Conservation (phyloP, 2,113 vertebrate genomes). For the Ptilonorhynchus violaceus region DNA sequence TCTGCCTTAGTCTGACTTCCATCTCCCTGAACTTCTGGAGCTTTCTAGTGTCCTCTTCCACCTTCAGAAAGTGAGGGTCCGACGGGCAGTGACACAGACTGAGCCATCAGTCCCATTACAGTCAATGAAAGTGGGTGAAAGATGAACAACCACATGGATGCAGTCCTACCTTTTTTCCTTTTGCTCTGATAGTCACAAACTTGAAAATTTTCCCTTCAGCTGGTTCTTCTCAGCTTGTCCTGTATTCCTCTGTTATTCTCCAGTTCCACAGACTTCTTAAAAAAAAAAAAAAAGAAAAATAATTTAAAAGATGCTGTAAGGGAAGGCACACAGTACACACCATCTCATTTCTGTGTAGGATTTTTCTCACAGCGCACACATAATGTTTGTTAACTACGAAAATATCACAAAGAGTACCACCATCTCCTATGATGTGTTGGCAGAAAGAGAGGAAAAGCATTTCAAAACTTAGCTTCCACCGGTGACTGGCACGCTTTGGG, state of each 20-base stretch:
- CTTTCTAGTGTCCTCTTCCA: not conserved
- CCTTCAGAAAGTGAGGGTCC: not conserved
- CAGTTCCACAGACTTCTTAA: not conserved
- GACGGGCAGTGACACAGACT: not conserved
- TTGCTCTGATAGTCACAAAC: not conserved
- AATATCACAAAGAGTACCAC: not conserved
- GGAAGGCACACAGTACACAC: not conserved
- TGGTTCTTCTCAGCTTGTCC: not conserved
- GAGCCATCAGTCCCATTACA: not conserved
- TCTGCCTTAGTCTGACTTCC: not conserved
- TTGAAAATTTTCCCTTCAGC: not conserved
- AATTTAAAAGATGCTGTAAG: not conserved
- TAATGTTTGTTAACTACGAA: not conserved
- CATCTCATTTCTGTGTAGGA: not conserved
- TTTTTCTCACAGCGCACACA: not conserved
- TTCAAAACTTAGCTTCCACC: not conserved
- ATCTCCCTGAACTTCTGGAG: not conserved
- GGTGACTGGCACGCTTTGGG: not conserved
- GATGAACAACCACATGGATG: not conserved
- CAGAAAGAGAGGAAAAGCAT: not conserved
- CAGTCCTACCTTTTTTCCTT: not conserved
- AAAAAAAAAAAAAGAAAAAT: not conserved
- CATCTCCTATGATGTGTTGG: not conserved
- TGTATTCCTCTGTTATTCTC: not conserved
- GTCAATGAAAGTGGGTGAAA: accelerated